Base-by-base conservation (phyloP, 2,113 vertebrate genomes). In the Pampusana beccarii region DNA sequence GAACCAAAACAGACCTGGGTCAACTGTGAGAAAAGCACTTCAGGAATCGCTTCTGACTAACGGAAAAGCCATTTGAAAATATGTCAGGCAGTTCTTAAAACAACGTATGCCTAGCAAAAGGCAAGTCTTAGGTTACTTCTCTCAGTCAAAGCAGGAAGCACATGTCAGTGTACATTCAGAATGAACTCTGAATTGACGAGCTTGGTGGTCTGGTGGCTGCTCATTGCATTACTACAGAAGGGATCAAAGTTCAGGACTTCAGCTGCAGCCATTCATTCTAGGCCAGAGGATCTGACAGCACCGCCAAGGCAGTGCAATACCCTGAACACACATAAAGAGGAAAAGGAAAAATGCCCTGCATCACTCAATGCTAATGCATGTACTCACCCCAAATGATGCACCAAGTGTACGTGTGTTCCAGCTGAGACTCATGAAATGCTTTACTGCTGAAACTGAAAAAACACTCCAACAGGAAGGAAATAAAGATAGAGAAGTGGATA, bases 171-270 rank as follows among this genome's bases (percentile, higher is more conserved):
- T 71, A 61, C 56, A 44, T 90, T 89, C 80, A 75, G 33, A 91
- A 84, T 57, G 66, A 87, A 44, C 38, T 34, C 70, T 24, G 29
- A 87, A 54, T 44, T 42, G 36, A 29, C 85, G 40, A 64, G 23
- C 33, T 33, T 71, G 88, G 69, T 91, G 64, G 93, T 80, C 92
- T 83, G 79, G 48, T 70, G 51, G 72, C 66, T 92, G 58, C 64
- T 88, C 42, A 38, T 12, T 78, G 31, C 44, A 13, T 57, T 92
- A 50, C 25, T 79, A 85, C 28, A 29, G 80, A 90, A 92, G 25
- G 25, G 46, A 88, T 56, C 74, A 53, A 77, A 87, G 90, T 69
- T 90, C 60, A 96, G 36, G 60, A n/a, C 34, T 94, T 91, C 89
- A 95, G 86, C 75, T 81, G 71, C 44, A 81, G 34, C 51, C 61